Base-by-base conservation (phyloP, 2,113 vertebrate genomes). In the Hyperopisus bebe region DNA sequence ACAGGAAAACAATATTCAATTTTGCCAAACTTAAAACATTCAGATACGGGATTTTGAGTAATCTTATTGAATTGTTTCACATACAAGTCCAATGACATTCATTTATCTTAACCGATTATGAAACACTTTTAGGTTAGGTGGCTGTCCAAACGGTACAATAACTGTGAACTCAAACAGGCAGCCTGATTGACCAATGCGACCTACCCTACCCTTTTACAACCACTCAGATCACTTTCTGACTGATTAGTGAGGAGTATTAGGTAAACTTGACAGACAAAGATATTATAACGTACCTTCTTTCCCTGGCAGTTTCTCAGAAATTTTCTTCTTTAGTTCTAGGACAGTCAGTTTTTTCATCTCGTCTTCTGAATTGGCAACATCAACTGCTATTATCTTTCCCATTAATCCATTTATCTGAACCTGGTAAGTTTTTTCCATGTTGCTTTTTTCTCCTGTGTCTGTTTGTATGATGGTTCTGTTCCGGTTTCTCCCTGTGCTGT, bases 401-500 rank as follows among this genome's bases (percentile, higher is more conserved):
- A 66, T 91, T 0, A 94, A 5, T 0, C 94, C 95, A 7, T 77
- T 21, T 11, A 95, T 90, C 0, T 82, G 0, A 1, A 95, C 89
- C 86, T 94, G 94, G 90, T 90, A 95, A 55, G 93, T 91, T 53
- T 93, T 94, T 0, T 93, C 93, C 94, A 95, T 95, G 9, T 24
- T 39, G n/a, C n/a, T n/a, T n/a, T n/a, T 27, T 13, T 5, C n/a
- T 21, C 17, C 87, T 44, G 55, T 27, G 8, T 19, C 39, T 46
- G 35, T 1, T 24, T 1, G 21, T 66, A 21, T 88, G 19, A 0
- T 8, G 2, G 11, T 24, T 62, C 17, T 42, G 1, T 44, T 39
- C 46, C 58, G 47, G 42, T 88, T 88, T 88, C 87, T 44, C 44
- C 70, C 47, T 74, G 58, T 10, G 11, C 48, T 10, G 9, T 11